Evolutionary conservation across 2,888 invertebrate genomes (phyloP).

Genomic region (Timandra comae): DNA sequence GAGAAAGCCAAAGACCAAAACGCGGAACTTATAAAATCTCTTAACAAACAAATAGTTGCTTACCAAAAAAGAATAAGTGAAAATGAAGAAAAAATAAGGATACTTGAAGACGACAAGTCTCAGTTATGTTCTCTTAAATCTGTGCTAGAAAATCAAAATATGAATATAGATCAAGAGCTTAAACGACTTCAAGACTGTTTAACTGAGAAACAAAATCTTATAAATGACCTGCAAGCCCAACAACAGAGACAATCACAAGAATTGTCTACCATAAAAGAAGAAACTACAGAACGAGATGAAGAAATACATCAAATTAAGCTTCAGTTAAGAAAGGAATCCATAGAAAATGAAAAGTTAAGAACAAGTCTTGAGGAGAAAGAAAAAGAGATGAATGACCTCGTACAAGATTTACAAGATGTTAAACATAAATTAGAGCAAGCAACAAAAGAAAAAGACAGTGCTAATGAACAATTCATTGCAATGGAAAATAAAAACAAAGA

Average conservation of each 20-base stretch:
- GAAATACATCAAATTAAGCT: conserved; percentile 74
- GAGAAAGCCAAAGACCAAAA: conserved; percentile 70
- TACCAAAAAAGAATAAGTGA: conserved; percentile 61
- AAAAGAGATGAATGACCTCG: conserved; percentile 61
- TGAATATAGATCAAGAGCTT: conserved; percentile 47
- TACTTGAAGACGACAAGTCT: conserved; percentile 63
- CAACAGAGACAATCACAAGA: conserved; percentile 68
- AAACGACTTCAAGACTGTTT: conserved; percentile 58
- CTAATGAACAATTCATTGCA: conserved; percentile 43
- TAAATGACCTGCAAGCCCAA: conserved; percentile 65
- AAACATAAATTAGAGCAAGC: conserved; percentile 52
- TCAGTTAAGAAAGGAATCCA: conserved; percentile 76
- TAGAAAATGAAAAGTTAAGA: conserved; percentile 79
- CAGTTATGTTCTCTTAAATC: conserved; percentile 52
- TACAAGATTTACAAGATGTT: conserved; percentile 61
- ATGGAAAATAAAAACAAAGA: conserved; percentile 81
- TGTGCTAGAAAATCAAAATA: conserved; percentile 47
- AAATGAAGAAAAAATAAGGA: conserved; percentile 52
- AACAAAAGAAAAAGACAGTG: conserved; percentile 57
- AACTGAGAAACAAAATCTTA: conserved; percentile 58
- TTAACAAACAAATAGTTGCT: conserved; percentile 71
- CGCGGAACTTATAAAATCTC: conserved; percentile 65
- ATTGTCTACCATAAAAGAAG: conserved; percentile 53
- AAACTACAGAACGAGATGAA: conserved; percentile 74
- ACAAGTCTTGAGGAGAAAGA: conserved; percentile 74